phyloP scores from a whole-genome alignment of 1,140 invertebrate genomes.

The Drosophila seguyi region DNA sequence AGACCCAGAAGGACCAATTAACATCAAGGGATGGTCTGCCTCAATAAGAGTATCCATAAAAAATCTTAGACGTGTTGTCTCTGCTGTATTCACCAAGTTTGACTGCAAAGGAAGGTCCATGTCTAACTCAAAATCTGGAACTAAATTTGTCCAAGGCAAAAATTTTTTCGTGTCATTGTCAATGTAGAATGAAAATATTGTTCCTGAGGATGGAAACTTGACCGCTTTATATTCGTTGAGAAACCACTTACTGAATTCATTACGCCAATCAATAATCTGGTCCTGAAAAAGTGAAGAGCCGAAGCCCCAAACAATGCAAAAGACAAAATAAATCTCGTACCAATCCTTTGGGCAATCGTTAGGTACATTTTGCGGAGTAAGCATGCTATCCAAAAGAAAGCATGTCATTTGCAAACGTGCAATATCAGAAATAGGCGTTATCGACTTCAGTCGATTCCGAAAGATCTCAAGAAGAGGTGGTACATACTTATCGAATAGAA shows the following conservation, averaged over 20 bases:
- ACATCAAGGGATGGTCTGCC: constrained; percentile 8
- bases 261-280: constrained; percentile 12
- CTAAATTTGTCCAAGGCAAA: constrained; percentile 14
- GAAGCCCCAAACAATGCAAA: constrained; percentile 7
- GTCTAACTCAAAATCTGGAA: constrained; percentile 3
- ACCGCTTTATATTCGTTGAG: constrained; percentile 11
- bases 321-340: constrained; percentile 9
- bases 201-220: constrained; percentile 1
- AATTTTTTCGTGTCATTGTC: constrained; percentile 11
- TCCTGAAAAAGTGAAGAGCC: constrained; percentile 7
- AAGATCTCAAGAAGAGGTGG: constrained; percentile 4
- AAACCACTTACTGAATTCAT: constrained; percentile 9
- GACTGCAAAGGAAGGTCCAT: constrained; percentile 12
- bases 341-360: constrained; percentile 14
- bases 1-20: constrained; percentile 6
- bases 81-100: constrained; percentile 8
- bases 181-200: constrained; percentile 11
- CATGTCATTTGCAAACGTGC: constrained; percentile 15
- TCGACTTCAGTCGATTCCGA: constrained; percentile 6
- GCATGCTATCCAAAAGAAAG: constrained; percentile 9
- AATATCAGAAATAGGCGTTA: constrained; percentile 10
- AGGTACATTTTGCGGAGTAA: constrained; percentile 10
- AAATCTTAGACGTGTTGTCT: constrained; percentile 6
- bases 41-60: constrained; percentile 12
- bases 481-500: constrained; percentile 9